phyloP scores from a whole-genome alignment of 2,113 vertebrate genomes.

The Ptychochromis oligacanthus region DNA sequence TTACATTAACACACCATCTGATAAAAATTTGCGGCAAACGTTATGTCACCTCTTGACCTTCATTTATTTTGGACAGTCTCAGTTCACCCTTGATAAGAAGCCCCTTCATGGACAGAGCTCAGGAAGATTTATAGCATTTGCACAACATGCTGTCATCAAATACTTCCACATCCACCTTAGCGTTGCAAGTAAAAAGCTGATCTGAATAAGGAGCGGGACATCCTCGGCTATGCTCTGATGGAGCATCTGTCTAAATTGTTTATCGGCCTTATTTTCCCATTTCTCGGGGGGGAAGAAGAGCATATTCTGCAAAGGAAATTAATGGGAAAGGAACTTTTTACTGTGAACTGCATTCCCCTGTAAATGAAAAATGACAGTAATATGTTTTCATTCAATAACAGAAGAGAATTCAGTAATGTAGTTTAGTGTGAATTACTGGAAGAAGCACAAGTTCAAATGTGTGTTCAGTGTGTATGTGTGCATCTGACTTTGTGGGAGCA shows the following conservation, averaged over 20 bases:
- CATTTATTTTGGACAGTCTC: background rate
- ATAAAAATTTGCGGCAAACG: background rate
- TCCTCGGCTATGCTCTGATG: slow-evolving; percentile 36
- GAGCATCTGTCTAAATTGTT: slow-evolving; percentile 60
- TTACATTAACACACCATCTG: background rate
- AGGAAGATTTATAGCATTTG: background rate
- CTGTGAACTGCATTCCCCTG: slow-evolving; percentile 19
- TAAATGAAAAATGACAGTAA: slow-evolving; percentile 64
- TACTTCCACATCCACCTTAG: slow-evolving; percentile 24
- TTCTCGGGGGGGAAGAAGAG: slow-evolving; percentile 25
- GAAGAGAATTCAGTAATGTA: slow-evolving; percentile 48
- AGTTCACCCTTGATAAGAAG: background rate
- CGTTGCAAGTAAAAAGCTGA: slow-evolving; percentile 37
- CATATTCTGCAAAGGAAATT: slow-evolving; percentile 51
- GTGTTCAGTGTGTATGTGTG: slow-evolving; percentile 5
- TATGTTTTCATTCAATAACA: slow-evolving; percentile 61
- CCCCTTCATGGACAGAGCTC: slow-evolving; percentile 28
- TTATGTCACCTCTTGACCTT: background rate
- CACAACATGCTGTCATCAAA: slow-evolving; percentile 11
- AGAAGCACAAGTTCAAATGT: slow-evolving; percentile 23
- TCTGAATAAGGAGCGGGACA: slow-evolving; percentile 44
- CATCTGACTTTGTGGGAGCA: background rate
- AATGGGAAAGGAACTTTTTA: slow-evolving; percentile 53
- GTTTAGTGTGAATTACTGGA: slow-evolving; percentile 44
- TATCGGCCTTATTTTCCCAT: slow-evolving; percentile 54